Evolutionary conservation across 1,140 invertebrate genomes (phyloP).

Genomic region (Procambarus clarkii): DNA sequence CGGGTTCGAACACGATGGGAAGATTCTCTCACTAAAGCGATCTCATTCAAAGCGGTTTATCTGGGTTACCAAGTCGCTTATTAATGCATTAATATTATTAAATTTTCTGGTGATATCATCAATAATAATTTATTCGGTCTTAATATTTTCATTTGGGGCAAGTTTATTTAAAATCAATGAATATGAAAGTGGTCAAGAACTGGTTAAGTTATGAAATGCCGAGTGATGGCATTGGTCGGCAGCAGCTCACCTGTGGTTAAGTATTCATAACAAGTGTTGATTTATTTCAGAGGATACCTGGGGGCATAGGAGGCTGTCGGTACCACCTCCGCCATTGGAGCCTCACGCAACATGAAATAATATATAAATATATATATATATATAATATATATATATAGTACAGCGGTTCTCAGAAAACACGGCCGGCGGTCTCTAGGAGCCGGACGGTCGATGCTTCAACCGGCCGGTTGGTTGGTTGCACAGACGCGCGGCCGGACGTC

Average conservation of each 20-base stretch:
- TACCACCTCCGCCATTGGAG: neutral
- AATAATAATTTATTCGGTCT: no score
- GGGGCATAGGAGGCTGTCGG: neutral
- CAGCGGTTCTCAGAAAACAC: no score
- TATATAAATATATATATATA: no score
- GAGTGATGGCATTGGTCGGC: neutral
- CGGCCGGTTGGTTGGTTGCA: neutral
- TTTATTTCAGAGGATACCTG: constrained; percentile 49
- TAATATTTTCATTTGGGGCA: no score
- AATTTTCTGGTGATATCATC: no score
- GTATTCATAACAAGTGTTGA: constrained; percentile 66
- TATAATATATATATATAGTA: no score
- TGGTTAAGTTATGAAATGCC: neutral
- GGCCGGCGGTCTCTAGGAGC: neutral
- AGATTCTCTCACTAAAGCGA: constrained; percentile 54
- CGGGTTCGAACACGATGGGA: constrained; percentile 49
- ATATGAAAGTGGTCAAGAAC: no score
- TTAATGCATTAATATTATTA: neutral
- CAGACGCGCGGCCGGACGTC: neutral
- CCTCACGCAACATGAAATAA: neutral
- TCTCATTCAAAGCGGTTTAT: constrained; percentile 60
- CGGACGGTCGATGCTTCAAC: neutral
- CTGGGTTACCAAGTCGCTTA: constrained; percentile 39
- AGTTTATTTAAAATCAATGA: no score
- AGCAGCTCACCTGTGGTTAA: constrained; percentile 56